A percentile compares a stretch with the other conserved stretches of the same genome.
phyloP scores from a whole-genome alignment of 2,888 invertebrate species.

The Empis livida region DNA sequence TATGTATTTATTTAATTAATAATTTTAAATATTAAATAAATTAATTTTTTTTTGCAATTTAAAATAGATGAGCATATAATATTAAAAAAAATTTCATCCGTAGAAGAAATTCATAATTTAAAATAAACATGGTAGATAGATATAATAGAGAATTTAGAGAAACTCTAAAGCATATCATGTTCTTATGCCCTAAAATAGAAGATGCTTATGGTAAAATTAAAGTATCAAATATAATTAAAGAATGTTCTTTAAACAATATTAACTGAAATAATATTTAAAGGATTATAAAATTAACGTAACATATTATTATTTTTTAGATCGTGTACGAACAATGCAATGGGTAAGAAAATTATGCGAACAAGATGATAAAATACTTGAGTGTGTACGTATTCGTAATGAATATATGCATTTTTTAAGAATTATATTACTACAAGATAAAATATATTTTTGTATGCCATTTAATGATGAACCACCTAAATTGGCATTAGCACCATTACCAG shows the following conservation, averaged over 20 bases:
- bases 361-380: conserved; percentile 36
- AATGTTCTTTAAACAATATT: not conserved
- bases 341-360: conserved; percentile 35
- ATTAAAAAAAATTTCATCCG: too few species aligned
- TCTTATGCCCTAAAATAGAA: not conserved
- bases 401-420: conserved; percentile 40
- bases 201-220: not conserved
- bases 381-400: conserved; percentile 38
- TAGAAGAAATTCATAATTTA: too few species aligned
- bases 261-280: not conserved
- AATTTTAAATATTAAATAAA: too few species aligned
- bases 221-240: too few species aligned
- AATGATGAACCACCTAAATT: conserved; percentile 32
- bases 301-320: conserved; percentile 24
- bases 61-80: too few species aligned
- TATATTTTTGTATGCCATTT: conserved; percentile 37
- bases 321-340: conserved; percentile 42
- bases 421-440: conserved; percentile 36
- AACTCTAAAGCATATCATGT: too few species aligned
- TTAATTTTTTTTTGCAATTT: too few species aligned
- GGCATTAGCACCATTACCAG: conserved; percentile 34
- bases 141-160: too few species aligned
- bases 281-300: too few species aligned
- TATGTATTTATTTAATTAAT: too few species aligned
- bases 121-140: too few species aligned